phyloP scores from a whole-genome alignment of 2,797 vertebrate genomes.

The Sarcoramphus papa region DNA sequence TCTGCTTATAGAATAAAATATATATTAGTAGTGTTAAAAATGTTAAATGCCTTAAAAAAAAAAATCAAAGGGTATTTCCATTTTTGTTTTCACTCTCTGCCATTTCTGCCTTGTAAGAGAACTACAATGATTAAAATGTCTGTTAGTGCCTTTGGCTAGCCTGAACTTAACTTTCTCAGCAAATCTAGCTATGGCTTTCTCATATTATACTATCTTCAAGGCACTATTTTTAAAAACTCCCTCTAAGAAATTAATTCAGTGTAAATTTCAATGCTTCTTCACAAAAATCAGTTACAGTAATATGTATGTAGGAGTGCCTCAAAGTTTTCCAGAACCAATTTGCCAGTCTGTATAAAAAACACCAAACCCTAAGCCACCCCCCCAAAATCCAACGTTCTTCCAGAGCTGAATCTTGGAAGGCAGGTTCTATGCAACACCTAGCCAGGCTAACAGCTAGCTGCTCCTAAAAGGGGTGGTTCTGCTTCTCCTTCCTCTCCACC shows the following conservation, averaged over 20 bases:
- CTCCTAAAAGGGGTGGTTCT: background rate
- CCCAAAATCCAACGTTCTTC: background rate
- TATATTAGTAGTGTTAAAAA: background rate
- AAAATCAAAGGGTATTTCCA: background rate
- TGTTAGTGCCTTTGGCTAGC: background rate
- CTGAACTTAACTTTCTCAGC: background rate
- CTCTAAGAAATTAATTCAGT: background rate
- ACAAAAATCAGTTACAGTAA: background rate
- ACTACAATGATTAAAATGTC: background rate
- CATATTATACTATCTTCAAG: background rate
- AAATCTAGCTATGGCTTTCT: background rate
- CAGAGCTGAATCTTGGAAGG: background rate
- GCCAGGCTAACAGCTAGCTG: background rate
- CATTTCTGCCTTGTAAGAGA: background rate
- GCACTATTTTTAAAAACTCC: background rate
- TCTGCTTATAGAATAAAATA: background rate
- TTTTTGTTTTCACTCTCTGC: background rate
- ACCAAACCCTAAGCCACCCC: background rate
- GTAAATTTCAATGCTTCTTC: background rate
- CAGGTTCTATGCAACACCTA: background rate
- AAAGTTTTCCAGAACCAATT: background rate
- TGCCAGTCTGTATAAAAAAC: background rate
- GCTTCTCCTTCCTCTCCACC: background rate
- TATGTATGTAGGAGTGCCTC: fast-evolving
- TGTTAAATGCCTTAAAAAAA: background rate